phyloP scores from a whole-genome alignment of 2,797 vertebrate species.

The Chloroceryle inda region DNA sequence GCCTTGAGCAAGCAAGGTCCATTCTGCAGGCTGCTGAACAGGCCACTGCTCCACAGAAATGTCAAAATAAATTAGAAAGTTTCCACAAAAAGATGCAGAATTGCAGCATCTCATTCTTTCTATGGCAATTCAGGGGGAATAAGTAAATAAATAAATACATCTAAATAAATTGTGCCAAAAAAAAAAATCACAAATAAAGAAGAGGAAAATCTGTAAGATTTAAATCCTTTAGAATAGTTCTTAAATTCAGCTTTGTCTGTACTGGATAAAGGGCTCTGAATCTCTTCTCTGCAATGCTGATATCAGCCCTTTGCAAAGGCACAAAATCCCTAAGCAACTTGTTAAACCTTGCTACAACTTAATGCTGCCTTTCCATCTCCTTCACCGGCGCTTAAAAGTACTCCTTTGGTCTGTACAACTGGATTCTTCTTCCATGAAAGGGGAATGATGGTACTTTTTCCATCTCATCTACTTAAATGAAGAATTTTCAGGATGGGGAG shows the following conservation, averaged over 20 bases:
- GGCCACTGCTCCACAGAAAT: neutral
- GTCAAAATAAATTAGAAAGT: neutral
- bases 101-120: rapidly evolving
- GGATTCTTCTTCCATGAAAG: neutral
- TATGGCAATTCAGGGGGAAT: neutral
- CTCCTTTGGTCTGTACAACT: neutral
- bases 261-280: neutral
- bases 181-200: neutral
- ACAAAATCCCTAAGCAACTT: neutral
- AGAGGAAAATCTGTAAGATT: neutral
- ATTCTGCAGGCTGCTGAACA: neutral
- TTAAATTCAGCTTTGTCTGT: neutral
- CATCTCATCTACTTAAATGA: neutral
- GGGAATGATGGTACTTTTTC: neutral
- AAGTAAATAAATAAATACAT: neutral
- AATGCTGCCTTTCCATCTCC: neutral
- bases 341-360: neutral
- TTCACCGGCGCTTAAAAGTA: neutral
- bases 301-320: neutral
- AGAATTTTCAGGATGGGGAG: neutral
- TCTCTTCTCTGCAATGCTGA: neutral
- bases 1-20: neutral
- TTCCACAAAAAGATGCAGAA: neutral
- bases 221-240: neutral
- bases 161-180: neutral